A percentile compares a stretch with the other conserved stretches of the same genome.
phyloP scores from a whole-genome alignment of 2,113 vertebrate genomes.

The Sterna hirundo region DNA sequence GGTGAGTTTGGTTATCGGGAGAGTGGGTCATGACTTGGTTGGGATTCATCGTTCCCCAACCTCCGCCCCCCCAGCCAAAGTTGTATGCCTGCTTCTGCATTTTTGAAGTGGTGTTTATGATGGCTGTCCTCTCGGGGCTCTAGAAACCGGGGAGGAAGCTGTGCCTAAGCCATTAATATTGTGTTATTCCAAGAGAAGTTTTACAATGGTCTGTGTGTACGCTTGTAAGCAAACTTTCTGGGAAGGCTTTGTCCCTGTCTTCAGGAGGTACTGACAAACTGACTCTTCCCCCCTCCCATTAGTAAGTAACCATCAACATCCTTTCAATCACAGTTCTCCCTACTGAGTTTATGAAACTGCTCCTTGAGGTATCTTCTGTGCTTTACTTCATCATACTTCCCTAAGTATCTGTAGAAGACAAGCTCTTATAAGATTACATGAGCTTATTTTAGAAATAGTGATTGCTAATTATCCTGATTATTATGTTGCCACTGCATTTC shows the following conservation, averaged over 20 bases:
- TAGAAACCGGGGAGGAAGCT: not conserved
- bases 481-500: not conserved
- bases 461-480: not conserved
- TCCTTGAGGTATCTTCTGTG: not conserved
- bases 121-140: not conserved
- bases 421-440: not conserved
- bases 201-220: not conserved
- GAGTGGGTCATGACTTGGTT: not conserved
- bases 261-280: not conserved
- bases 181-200: not conserved
- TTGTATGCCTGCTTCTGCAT: fast-evolving
- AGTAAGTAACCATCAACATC: not conserved
- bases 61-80: fast-evolving
- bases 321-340: not conserved
- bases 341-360: not conserved
- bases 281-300: fast-evolving
- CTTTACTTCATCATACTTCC: not conserved
- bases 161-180: fast-evolving
- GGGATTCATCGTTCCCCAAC: not conserved
- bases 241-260: not conserved
- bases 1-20: not conserved
- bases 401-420: not conserved
- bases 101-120: not conserved
- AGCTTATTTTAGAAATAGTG: not conserved
- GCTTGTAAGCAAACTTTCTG: not conserved